phyloP scores from a whole-genome alignment of 2,113 vertebrate genomes.

The Antechinus stuartii region DNA sequence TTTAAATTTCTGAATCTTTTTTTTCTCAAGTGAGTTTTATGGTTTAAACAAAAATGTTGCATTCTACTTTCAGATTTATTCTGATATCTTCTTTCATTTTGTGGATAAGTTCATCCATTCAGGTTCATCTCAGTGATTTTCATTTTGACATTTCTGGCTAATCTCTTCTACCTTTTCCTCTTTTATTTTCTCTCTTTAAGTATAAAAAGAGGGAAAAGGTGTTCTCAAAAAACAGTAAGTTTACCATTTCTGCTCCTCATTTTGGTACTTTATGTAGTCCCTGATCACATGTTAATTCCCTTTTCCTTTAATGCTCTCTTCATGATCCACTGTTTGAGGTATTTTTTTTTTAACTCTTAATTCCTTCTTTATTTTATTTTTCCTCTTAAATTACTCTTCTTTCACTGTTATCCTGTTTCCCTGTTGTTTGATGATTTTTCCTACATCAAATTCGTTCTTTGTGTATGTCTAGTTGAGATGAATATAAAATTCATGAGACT shows the following conservation, averaged over 20 bases:
- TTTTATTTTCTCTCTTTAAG: background rate
- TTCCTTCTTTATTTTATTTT: slow-evolving; percentile 20
- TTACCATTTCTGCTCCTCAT: background rate
- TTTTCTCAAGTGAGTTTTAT: background rate
- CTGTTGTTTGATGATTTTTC: slow-evolving; percentile 24
- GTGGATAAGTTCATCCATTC: background rate
- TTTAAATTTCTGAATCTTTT: background rate
- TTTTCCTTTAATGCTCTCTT: background rate
- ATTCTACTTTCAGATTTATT: background rate
- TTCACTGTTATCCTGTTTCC: background rate
- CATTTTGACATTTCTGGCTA: background rate
- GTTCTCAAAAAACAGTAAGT: background rate
- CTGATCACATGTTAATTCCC: background rate
- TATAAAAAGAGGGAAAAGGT: background rate
- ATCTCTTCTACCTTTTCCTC: background rate
- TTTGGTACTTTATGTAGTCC: background rate
- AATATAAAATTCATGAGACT: background rate
- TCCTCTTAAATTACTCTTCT: background rate
- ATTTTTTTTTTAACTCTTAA: slow-evolving; percentile 11
- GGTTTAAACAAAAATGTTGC: background rate
- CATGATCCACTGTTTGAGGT: background rate
- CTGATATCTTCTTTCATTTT: background rate
- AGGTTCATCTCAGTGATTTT: background rate
- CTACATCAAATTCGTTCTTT: background rate
- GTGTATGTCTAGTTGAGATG: background rate